Evolutionary conservation across 1,140 invertebrate genomes (phyloP).

Genomic region (Dryas iulia): DNA sequence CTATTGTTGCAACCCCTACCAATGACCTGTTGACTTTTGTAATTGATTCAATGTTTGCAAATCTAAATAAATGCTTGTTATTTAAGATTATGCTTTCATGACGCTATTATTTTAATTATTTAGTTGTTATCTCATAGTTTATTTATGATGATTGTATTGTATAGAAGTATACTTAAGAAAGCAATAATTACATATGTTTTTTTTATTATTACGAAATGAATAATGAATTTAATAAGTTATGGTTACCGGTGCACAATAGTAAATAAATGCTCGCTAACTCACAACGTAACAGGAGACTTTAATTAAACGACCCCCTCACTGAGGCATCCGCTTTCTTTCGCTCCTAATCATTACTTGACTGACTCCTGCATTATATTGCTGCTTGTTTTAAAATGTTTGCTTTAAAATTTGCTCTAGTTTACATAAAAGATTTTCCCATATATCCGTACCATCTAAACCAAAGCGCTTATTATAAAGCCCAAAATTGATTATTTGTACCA

Average conservation of each 20-base stretch:
- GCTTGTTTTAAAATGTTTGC: background rate
- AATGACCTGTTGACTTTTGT: conserved; percentile 39
- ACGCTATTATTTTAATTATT: too few relatives aligned
- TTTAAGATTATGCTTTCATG: background rate
- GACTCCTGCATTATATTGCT: background rate
- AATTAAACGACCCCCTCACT: background rate
- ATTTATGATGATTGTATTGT: too few relatives aligned
- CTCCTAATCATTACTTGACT: background rate
- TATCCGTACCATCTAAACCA: too few relatives aligned
- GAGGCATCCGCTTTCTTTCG: background rate
- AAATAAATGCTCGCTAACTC: background rate
- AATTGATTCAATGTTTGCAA: background rate
- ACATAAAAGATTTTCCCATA: too few relatives aligned
- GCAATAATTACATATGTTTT: too few relatives aligned
- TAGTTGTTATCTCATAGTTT: too few relatives aligned
- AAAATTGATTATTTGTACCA: too few relatives aligned
- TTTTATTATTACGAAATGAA: too few relatives aligned
- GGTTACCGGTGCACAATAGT: background rate
- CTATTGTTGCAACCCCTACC: conserved; percentile 58
- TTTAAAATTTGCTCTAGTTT: background rate
- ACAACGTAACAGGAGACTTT: background rate
- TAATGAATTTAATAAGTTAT: background rate
- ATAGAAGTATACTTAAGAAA: too few relatives aligned
- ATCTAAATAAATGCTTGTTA: background rate
- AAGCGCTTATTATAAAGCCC: too few relatives aligned